These are phyloP conservation scores for Diplosoma virens DNA, from an alignment of 23 tunicate genomes.

Conservation along the genomic window DNA sequence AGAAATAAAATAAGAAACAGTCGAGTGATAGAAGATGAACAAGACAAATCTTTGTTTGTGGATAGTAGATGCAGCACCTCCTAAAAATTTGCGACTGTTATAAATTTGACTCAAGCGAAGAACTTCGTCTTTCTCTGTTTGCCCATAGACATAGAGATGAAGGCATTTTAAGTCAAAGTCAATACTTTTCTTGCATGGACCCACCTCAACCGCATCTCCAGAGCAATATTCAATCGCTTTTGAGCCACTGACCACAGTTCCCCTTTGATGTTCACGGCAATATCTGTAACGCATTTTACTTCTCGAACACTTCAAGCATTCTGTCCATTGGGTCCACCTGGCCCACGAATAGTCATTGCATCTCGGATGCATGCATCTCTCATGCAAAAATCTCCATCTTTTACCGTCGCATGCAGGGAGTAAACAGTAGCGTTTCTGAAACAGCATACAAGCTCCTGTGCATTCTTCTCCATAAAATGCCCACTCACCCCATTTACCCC, in stretches of 20 bases:
- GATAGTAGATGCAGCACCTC: background rate
- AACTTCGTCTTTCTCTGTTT: background rate
- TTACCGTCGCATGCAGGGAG: constrained; percentile 4
- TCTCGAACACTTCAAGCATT: background rate
- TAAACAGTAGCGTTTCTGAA: constrained; percentile 9
- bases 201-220: background rate
- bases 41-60: background rate
- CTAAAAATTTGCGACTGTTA: background rate
- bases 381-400: background rate
- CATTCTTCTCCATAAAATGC: background rate
- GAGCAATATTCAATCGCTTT: background rate
- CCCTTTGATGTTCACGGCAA: background rate
- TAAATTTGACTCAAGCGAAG: background rate
- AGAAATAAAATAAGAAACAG: too few relatives aligned
- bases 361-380: background rate
- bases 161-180: background rate
- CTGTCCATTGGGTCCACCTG: constrained; percentile 10
- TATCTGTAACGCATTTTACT: background rate
- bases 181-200: background rate
- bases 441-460: background rate
- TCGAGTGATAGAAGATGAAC: too few relatives aligned
- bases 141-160: background rate
- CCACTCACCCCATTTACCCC: constrained; percentile 20
- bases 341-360: background rate
- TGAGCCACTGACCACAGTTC: background rate